These are phyloP conservation scores for Colistium nudipinnis DNA, from an alignment of 2,113 vertebrate genomes.

Conservation along the genomic window DNA sequence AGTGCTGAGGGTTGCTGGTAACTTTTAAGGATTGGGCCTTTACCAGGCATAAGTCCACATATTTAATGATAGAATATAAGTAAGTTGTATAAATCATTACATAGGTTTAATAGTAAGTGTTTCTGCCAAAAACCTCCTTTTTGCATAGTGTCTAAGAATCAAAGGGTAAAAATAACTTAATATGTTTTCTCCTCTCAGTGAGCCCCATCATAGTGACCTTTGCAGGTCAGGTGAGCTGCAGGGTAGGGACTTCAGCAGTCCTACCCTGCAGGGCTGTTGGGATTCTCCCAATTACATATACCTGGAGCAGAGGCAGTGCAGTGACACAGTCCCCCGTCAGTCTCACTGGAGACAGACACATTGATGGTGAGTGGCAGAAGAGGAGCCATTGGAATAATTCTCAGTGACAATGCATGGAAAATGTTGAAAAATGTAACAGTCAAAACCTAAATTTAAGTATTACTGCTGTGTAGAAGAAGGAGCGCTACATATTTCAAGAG, in stretches of 20 bases:
- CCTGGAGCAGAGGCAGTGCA: constrained; percentile 66
- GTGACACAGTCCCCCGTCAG: constrained; percentile 25
- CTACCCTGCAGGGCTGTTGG: constrained; percentile 80
- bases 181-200: constrained; percentile 54
- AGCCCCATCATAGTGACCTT: constrained; percentile 78
- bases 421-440: not conserved
- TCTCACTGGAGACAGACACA: constrained; percentile 25
- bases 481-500: constrained; percentile 69
- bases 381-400: not conserved
- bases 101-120: no score
- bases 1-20: constrained; percentile 78
- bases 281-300: constrained; percentile 76
- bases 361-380: constrained; percentile 62
- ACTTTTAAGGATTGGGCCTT: not conserved
- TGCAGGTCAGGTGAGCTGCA: constrained; percentile 55
- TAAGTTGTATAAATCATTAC: no score
- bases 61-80: not conserved
- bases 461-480: constrained; percentile 59
- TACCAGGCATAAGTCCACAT: not conserved
- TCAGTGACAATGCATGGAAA: not conserved
- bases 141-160: no score
- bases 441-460: not conserved
- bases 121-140: no score
- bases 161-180: not conserved
- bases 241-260: constrained; percentile 55